phyloP scores from a whole-genome alignment of 2,113 vertebrate genomes.

The Myrmecophaga tridactyla region DNA sequence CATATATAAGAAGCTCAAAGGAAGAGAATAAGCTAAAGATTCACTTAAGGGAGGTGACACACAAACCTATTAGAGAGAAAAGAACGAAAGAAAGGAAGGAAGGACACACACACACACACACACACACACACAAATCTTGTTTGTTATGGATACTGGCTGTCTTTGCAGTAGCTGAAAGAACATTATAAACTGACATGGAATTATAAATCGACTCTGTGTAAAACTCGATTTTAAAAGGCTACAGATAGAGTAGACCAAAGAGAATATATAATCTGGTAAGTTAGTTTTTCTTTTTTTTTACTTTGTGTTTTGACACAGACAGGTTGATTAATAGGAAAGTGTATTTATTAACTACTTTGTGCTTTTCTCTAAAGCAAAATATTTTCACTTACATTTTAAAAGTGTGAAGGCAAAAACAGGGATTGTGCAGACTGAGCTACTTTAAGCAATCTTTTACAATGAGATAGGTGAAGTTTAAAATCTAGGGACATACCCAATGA shows the following conservation, averaged over 20 bases:
- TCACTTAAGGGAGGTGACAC: neutral
- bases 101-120: neutral
- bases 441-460: neutral
- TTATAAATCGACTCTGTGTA: constrained; percentile 17
- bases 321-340: neutral
- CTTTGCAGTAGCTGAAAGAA: neutral
- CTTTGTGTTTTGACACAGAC: constrained; percentile 13
- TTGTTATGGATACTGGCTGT: neutral
- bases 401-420: neutral
- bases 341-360: neutral
- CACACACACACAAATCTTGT: neutral
- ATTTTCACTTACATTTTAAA: constrained; percentile 1
- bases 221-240: constrained; percentile 9
- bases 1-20: neutral
- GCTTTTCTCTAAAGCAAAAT: neutral
- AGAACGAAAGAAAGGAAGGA: neutral
- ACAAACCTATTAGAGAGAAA: neutral
- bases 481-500: neutral
- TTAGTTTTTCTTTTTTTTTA: neutral
- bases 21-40: neutral
- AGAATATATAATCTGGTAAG: neutral
- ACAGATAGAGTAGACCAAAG: neutral
- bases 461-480: neutral
- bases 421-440: neutral
- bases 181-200: neutral